These are phyloP conservation scores for Eupelmus urozonus DNA, from an alignment of 2,888 invertebrate species.

Conservation along the genomic window DNA sequence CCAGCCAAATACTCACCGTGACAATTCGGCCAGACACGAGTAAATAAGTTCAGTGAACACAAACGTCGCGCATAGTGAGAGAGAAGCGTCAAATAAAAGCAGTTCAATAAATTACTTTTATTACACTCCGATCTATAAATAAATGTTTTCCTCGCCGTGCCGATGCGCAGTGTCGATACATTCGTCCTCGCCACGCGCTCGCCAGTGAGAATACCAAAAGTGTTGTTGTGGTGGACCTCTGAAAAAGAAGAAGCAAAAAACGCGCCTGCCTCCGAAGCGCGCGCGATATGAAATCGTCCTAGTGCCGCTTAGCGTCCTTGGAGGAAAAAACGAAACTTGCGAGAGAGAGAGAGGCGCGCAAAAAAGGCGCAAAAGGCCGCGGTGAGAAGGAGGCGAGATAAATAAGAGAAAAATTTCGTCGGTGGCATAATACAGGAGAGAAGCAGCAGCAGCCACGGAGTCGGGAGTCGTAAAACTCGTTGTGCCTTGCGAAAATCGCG, in stretches of 20 bases:
- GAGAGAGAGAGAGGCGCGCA: neutral
- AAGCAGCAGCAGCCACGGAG: slow-evolving; percentile 54
- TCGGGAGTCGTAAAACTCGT: slow-evolving; percentile 52
- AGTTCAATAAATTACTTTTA: slow-evolving; percentile 43
- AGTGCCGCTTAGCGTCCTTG: slow-evolving; percentile 33
- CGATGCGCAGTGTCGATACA: slow-evolving; percentile 6
- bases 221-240: slow-evolving; percentile 16
- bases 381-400: neutral
- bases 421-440: neutral
- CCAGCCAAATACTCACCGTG: neutral
- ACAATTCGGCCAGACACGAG: too few species aligned
- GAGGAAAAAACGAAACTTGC: neutral
- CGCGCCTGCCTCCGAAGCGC: neutral
- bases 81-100: slow-evolving; percentile 14
- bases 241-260: neutral
- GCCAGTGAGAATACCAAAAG: slow-evolving; percentile 19
- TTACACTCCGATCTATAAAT: slow-evolving; percentile 39
- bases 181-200: neutral
- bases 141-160: slow-evolving; percentile 40
- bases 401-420: neutral
- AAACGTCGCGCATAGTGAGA: neutral
- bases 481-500: slow-evolving; percentile 58
- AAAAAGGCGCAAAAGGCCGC: neutral
- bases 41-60: neutral
- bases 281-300: slow-evolving; percentile 29